Conservation (phyloP, 2,113 vertebrate genomes). For the Python bivittatus region DNA sequence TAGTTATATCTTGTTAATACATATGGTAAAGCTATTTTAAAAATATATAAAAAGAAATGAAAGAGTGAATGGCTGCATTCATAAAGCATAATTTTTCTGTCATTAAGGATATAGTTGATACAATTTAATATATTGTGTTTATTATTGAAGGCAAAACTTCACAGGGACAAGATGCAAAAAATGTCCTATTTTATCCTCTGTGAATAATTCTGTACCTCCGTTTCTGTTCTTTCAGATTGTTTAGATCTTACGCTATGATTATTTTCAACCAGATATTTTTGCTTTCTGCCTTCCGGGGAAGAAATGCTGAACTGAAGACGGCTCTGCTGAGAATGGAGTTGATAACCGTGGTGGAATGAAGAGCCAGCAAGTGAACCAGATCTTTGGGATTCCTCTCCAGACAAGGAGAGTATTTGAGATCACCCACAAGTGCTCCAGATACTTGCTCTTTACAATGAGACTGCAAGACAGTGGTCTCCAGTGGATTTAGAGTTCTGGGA, state of each 20-base stretch:
- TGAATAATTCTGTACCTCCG: background rate
- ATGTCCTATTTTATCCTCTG: background rate
- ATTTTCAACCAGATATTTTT: background rate
- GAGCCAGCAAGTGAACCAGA: too few relatives aligned
- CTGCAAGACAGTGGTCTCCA: too few relatives aligned
- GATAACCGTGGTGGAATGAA: too few relatives aligned
- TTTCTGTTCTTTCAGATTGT: background rate
- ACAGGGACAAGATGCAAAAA: background rate
- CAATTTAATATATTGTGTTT: background rate
- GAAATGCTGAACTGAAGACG: too few relatives aligned
- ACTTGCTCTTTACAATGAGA: too few relatives aligned
- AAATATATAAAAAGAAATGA: background rate
- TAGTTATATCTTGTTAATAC: background rate
- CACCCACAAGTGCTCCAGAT: too few relatives aligned
- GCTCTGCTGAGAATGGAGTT: too few relatives aligned
- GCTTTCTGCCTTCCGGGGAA: background rate
- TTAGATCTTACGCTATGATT: background rate
- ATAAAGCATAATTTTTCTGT: background rate
- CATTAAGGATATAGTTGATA: background rate
- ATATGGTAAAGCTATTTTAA: background rate
- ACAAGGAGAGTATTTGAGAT: too few relatives aligned
- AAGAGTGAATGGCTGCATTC: background rate
- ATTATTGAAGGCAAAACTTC: background rate
- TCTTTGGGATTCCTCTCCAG: too few relatives aligned
- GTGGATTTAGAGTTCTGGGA: too few relatives aligned